A percentile compares a stretch with the other conserved stretches of the same genome.
Evolutionary conservation across 2,888 invertebrate species (phyloP).

Genomic region (Cephus pulcher): DNA sequence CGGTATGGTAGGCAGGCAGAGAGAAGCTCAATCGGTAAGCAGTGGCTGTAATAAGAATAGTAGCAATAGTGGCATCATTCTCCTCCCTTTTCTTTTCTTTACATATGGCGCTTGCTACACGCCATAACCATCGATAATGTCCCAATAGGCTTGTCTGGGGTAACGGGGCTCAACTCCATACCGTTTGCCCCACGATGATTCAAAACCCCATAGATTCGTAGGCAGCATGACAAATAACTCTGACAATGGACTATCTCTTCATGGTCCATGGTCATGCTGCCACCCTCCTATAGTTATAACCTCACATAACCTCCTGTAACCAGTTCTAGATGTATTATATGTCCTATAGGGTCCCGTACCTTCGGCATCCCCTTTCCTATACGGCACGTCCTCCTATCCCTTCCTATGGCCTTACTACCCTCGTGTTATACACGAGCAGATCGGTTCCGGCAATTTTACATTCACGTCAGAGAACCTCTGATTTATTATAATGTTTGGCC

Average conservation of each 20-base stretch:
- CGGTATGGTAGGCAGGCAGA: neutral
- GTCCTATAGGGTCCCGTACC: slow-evolving; percentile 21
- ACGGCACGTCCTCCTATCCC: neutral
- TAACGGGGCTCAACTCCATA: neutral
- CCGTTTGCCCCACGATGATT: slow-evolving; percentile 34
- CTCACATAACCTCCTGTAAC: neutral
- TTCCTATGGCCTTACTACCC: slow-evolving; percentile 22
- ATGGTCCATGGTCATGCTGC: slow-evolving; percentile 3
- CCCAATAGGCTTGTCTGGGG: slow-evolving; percentile 46
- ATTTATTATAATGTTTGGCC: slow-evolving; percentile 59
- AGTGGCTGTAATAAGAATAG: neutral
- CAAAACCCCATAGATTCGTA: slow-evolving; percentile 53
- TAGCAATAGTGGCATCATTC: neutral
- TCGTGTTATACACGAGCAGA: slow-evolving; percentile 59
- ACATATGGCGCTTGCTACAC: slow-evolving; percentile 48
- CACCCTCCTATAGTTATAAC: neutral
- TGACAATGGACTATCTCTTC: slow-evolving; percentile 51
- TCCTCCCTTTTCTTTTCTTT: slow-evolving; percentile 26
- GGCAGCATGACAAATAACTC: slow-evolving; percentile 64
- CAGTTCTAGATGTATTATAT: neutral
- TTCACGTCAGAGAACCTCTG: slow-evolving; percentile 55
- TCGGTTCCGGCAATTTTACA: slow-evolving; percentile 65
- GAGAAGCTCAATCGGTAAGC: neutral
- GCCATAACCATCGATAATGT: slow-evolving; percentile 59
- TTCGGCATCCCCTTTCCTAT: slow-evolving; percentile 15